A percentile compares a stretch with the other conserved stretches of the same genome.
Evolutionary conservation across 2,113 vertebrate genomes (phyloP).

Genomic region (Pachypanchax playfairii): DNA sequence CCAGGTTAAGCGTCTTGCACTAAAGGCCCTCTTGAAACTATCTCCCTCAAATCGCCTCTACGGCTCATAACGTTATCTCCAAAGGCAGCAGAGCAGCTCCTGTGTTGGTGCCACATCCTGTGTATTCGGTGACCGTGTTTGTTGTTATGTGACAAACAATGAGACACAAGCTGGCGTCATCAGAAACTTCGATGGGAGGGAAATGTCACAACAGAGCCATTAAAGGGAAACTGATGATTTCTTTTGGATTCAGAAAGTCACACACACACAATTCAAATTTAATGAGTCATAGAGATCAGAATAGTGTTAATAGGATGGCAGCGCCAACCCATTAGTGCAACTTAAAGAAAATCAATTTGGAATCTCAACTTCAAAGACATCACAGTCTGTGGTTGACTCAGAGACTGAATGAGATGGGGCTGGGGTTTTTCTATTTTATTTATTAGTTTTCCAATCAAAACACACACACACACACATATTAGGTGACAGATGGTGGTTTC

Average conservation of each 20-base stretch:
- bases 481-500: slow-evolving; percentile 50
- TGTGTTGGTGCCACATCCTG: slow-evolving; percentile 30
- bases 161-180: slow-evolving; percentile 27
- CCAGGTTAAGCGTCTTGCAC: slow-evolving; percentile 72
- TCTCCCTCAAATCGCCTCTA: slow-evolving; percentile 25
- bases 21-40: slow-evolving; percentile 37
- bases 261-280: slow-evolving; percentile 42
- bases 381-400: slow-evolving; percentile 39
- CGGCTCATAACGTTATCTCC: slow-evolving; percentile 17
- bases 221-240: slow-evolving; percentile 25
- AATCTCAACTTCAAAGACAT: slow-evolving; percentile 59
- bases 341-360: slow-evolving; percentile 71
- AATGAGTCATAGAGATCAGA: slow-evolving; percentile 41
- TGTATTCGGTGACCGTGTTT: slow-evolving; percentile 29
- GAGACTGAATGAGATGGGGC: slow-evolving; percentile 29
- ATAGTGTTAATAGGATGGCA: slow-evolving; percentile 21
- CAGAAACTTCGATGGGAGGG: slow-evolving; percentile 5
- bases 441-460: slow-evolving; percentile 27
- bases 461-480: slow-evolving; percentile 17
- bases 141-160: slow-evolving; percentile 19
- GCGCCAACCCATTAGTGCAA: slow-evolving; percentile 51
- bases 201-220: slow-evolving; percentile 39
- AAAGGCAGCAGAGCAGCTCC: slow-evolving; percentile 27
- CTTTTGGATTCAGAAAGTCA: slow-evolving; percentile 34
- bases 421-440: slow-evolving; percentile 37